Conservation (phyloP, 2,797 vertebrate genomes). For the Acanthurus lineatus region DNA sequence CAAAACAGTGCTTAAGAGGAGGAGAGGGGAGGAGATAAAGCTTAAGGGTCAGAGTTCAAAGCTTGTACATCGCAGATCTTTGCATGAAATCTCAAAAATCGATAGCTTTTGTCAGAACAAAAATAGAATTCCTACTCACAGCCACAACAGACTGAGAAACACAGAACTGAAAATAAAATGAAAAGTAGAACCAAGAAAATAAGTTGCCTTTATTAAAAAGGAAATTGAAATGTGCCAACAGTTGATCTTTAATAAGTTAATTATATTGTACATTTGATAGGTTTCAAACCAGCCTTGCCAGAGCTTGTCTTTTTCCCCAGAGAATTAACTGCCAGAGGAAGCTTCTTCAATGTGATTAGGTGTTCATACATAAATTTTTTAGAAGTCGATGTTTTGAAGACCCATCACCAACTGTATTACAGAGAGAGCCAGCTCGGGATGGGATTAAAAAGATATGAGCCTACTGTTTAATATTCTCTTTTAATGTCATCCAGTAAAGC, state of each 20-base stretch:
- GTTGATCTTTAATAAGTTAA: constrained; percentile 53
- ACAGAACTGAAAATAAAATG: constrained; percentile 29
- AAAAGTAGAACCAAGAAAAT: constrained; percentile 25
- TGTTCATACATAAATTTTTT: constrained; percentile 55
- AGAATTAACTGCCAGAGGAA: constrained; percentile 53
- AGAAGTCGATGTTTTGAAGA: constrained; percentile 50
- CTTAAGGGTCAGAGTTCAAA: constrained; percentile 15
- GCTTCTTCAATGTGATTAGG: constrained; percentile 52
- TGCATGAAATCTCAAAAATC: constrained; percentile 1
- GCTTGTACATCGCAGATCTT: not conserved
- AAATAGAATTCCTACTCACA: constrained; percentile 9
- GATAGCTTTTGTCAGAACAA: not conserved
- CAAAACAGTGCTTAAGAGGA: constrained; percentile 7
- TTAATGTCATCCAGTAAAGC: constrained; percentile 35
- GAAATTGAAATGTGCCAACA: constrained; percentile 43
- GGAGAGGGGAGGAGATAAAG: not conserved
- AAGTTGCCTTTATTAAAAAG: constrained; percentile 44
- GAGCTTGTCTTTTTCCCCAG: constrained; percentile 26
- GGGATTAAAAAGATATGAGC: constrained; percentile 49
- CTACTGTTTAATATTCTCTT: constrained; percentile 49
- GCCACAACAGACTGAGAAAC: not conserved
- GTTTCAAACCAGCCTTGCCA: constrained; percentile 36
- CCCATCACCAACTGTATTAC: constrained; percentile 32
- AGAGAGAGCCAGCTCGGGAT: constrained; percentile 21
- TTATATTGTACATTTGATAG: constrained; percentile 47